Evolutionary conservation across 2,113 vertebrate species (phyloP).

Genomic region (Anas platyrhynchos): DNA sequence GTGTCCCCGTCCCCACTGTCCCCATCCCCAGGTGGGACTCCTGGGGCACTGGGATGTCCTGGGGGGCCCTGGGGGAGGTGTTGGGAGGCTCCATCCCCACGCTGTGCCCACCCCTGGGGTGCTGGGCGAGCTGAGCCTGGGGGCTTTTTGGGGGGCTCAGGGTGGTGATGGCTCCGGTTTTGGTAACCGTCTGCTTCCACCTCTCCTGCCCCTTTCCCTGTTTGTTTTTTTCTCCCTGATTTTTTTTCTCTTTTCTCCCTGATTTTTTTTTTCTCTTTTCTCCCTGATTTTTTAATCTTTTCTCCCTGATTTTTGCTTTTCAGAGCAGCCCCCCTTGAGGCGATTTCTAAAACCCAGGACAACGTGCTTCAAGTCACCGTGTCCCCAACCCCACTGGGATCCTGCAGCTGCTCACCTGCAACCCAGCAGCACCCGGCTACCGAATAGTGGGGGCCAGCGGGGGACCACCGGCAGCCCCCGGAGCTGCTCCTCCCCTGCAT

Average conservation of each 20-base stretch:
- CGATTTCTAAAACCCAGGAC: constrained; percentile 67
- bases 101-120: too few species aligned
- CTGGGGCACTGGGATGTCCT: too few species aligned
- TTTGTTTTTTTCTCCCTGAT: constrained; percentile 53
- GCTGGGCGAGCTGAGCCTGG: too few species aligned
- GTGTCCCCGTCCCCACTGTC: too few species aligned
- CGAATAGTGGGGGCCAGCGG: neutral
- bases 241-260: neutral
- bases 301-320: constrained; percentile 51
- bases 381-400: constrained; percentile 60
- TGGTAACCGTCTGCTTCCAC: neutral
- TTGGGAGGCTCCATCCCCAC: too few species aligned
- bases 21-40: too few species aligned
- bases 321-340: constrained; percentile 70
- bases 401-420: constrained; percentile 56
- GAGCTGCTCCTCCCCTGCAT: neutral
- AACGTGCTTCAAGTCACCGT: constrained; percentile 66
- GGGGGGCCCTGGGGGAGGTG: too few species aligned
- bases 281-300: too few species aligned
- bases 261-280: constrained; percentile 52
- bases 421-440: constrained; percentile 63
- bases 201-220: constrained; percentile 69
- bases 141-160: too few species aligned
- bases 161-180: too few species aligned
- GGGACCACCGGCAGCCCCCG: neutral